Percentiles rank a stretch among this genome's conserved stretches.
Evolutionary conservation across 2,797 vertebrate species (phyloP).

Genomic region (Cichlasoma orientale): DNA sequence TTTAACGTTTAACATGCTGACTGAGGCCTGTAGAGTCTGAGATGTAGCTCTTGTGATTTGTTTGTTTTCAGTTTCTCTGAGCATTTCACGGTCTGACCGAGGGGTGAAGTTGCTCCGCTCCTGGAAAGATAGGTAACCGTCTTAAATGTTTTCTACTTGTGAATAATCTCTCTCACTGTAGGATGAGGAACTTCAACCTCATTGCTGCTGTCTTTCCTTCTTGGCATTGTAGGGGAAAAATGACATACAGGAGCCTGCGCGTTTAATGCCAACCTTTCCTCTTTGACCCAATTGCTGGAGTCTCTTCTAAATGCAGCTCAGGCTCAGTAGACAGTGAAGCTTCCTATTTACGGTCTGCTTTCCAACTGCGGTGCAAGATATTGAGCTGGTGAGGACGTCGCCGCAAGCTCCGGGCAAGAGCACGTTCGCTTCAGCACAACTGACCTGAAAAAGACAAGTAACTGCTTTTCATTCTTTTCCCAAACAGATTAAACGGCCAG

Average conservation of each 20-base stretch:
- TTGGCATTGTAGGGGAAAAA: neutral
- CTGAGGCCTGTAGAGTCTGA: too few species aligned
- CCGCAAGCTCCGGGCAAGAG: slow-evolving; percentile 2
- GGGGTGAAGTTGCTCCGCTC: too few species aligned
- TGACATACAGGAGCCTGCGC: slow-evolving; percentile 39
- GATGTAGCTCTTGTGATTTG: too few species aligned
- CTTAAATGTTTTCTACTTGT: too few species aligned
- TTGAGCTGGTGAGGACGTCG: neutral
- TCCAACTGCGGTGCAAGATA: neutral
- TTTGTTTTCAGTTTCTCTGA: too few species aligned
- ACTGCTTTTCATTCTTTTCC: slow-evolving; percentile 1
- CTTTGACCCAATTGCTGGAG: slow-evolving; percentile 34
- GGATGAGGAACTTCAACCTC: neutral
- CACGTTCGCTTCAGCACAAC: neutral
- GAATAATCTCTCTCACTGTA: neutral
- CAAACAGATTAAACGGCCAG: slow-evolving; percentile 33
- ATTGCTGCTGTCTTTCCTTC: neutral
- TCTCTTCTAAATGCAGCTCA: slow-evolving; percentile 25
- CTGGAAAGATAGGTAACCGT: too few species aligned
- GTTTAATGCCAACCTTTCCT: slow-evolving; percentile 36
- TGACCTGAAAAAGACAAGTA: slow-evolving; percentile 16
- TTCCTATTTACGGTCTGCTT: neutral
- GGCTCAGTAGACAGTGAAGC: slow-evolving; percentile 7
- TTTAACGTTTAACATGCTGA: too few species aligned
- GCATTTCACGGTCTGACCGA: too few species aligned